Conservation (phyloP, 2,113 vertebrate genomes). For the Chloropsis cyanopogon region DNA sequence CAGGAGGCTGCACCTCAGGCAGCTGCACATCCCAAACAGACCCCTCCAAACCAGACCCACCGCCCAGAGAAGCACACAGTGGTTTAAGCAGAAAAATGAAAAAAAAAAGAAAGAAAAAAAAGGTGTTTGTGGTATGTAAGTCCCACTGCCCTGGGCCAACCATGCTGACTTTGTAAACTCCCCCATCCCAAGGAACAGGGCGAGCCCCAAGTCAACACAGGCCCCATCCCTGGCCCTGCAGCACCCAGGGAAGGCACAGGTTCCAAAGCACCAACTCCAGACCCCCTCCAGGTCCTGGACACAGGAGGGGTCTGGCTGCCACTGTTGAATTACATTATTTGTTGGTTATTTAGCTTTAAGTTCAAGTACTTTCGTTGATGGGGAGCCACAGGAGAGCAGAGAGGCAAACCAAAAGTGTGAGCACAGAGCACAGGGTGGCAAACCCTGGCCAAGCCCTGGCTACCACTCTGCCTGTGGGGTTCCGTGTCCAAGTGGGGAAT, state of each 20-base stretch:
- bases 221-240: not conserved
- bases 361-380: not conserved
- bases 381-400: not conserved
- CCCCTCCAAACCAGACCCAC: not conserved
- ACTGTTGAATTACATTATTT: not conserved
- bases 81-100: not conserved
- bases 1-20: not conserved
- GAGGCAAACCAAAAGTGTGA: not conserved
- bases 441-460: not conserved
- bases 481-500: not conserved
- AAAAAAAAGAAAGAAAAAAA: not conserved
- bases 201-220: accelerated
- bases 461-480: not conserved
- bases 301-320: accelerated
- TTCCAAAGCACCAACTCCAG: not conserved
- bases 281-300: not conserved
- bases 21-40: not conserved
- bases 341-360: not conserved
- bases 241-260: not conserved
- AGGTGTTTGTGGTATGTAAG: not conserved
- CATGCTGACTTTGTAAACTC: accelerated
- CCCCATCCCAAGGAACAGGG: not conserved
- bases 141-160: not conserved
- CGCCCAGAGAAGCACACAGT: not conserved
- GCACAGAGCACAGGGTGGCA: accelerated